These are phyloP conservation scores for Argentina silus DNA, from an alignment of 2,797 vertebrate genomes.

Conservation along the genomic window DNA sequence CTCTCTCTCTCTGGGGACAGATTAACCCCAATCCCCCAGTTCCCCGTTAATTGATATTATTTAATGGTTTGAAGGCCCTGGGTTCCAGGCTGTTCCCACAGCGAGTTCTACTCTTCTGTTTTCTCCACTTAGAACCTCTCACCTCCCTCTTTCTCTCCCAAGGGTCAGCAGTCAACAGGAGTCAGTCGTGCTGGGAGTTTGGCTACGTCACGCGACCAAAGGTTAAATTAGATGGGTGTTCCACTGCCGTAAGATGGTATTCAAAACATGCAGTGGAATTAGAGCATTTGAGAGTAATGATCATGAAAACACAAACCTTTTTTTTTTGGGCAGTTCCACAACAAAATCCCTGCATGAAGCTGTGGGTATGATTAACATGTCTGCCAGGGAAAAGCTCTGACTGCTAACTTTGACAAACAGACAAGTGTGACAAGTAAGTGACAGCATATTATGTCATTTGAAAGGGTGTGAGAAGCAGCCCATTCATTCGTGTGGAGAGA, in stretches of 20 bases:
- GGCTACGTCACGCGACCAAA: constrained; percentile 35
- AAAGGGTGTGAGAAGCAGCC: neutral
- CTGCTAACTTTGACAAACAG: neutral
- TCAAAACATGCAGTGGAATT: neutral
- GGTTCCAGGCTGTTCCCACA: constrained; percentile 69
- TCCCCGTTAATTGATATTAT: constrained; percentile 85
- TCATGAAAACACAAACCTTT: neutral
- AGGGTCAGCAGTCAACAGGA: constrained; percentile 41
- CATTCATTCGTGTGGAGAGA: neutral
- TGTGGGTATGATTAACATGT: neutral
- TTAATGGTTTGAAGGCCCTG: constrained; percentile 71
- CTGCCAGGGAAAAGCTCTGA: neutral
- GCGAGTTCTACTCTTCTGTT: constrained; percentile 56
- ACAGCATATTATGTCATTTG: neutral
- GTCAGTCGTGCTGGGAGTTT: constrained; percentile 45
- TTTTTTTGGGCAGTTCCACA: neutral
- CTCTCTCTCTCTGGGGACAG: constrained; percentile 77
- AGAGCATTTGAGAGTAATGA: neutral
- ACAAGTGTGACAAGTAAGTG: neutral
- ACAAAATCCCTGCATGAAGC: neutral
- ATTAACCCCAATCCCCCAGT: constrained; percentile 82
- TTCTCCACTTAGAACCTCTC: constrained; percentile 19
- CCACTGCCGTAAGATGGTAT: constrained; percentile 25
- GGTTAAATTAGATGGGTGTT: constrained; percentile 50
- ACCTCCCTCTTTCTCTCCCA: constrained; percentile 23